Evolutionary conservation across 2,113 vertebrate genomes (phyloP).

Genomic region (pig (Sus scrofa)): DNA sequence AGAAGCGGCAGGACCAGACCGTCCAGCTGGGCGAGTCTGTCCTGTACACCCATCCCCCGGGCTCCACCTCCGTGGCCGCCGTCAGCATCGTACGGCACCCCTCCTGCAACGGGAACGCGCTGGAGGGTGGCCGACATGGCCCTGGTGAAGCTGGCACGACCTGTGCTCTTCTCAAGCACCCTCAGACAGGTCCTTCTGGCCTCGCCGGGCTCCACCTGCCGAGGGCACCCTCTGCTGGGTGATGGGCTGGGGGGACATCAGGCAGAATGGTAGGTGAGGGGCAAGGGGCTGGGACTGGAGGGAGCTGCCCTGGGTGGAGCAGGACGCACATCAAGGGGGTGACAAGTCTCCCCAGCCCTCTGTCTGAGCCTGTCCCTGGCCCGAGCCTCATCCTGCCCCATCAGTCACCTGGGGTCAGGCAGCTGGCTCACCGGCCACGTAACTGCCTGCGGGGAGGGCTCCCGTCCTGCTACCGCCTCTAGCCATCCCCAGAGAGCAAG

Average conservation of each 20-base stretch:
- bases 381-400: background rate
- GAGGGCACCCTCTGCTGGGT: conserved; percentile 15
- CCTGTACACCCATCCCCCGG: background rate
- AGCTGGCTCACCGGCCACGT: background rate
- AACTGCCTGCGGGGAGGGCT: background rate
- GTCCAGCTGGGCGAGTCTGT: background rate
- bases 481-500: background rate
- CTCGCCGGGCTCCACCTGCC: background rate
- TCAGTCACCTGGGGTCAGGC: background rate
- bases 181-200: background rate
- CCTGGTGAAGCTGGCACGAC: background rate
- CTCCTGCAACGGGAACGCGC: background rate
- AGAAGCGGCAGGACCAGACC: background rate
- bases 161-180: background rate
- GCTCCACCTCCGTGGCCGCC: background rate
- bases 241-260: background rate
- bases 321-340: background rate
- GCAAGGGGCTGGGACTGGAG: background rate
- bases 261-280: background rate
- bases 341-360: background rate
- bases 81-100: background rate
- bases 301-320: background rate
- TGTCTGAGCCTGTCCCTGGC: background rate
- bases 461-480: background rate
- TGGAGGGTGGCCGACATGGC: background rate